Evolutionary conservation across 2,797 vertebrate species (phyloP).

Genomic region (Gallinago solitaria): DNA sequence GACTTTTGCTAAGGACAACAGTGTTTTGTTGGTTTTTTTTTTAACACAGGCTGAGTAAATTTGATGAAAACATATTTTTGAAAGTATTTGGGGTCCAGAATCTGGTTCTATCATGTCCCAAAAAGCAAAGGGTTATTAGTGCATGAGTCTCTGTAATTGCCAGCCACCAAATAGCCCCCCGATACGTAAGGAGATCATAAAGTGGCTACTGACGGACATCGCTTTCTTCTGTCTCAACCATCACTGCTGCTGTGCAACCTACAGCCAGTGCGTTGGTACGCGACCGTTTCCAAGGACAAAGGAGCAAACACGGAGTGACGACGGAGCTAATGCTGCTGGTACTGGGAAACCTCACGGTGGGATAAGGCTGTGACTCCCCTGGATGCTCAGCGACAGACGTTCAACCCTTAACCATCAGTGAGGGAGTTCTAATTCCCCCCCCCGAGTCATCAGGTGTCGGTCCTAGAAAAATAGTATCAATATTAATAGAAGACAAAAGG

Average conservation of each 20-base stretch:
- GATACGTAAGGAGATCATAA: neutral
- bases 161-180: neutral
- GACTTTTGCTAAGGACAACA: neutral
- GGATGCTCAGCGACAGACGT: neutral
- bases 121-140: neutral
- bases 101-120: neutral
- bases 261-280: fast-evolving
- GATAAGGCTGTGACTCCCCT: neutral
- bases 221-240: neutral
- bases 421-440: neutral
- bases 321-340: fast-evolving
- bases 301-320: neutral
- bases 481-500: neutral
- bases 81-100: neutral
- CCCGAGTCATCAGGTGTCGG: neutral
- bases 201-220: fast-evolving
- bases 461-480: neutral
- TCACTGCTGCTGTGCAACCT: fast-evolving
- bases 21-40: neutral
- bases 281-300: fast-evolving
- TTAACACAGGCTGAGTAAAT: neutral
- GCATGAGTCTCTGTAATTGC: neutral
- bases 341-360: neutral
- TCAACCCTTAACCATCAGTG: neutral
- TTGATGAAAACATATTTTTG: neutral